Evolutionary conservation across 2,888 invertebrate species (phyloP), one percentile per base, ranked within the genome.

Genomic region (Synergus itoensis): DNA sequence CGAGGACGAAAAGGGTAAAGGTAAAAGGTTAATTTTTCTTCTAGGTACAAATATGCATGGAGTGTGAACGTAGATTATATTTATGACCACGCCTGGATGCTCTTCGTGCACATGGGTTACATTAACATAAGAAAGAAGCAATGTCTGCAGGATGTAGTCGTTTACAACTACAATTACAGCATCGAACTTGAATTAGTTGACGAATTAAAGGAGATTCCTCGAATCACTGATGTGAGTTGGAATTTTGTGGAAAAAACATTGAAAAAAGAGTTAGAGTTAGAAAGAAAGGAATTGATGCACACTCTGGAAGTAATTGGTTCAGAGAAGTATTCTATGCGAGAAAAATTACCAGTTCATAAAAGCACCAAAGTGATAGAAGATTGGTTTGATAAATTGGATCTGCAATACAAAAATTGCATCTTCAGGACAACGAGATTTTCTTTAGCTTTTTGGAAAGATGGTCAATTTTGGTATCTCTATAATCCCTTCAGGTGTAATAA

Each of bases 151-250:
- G 91, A 91, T 67, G 79, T 91, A 1, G 86, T 90, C 2, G 89
- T 91, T 7, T 91, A 90, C 82, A 91, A 91, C 84, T 91, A 90
- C 84, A 90, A 88, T 64, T 91, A 90, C 80, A 87, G 85, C 79
- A 85, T 91, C 4, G 91, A 91, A 77, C 65, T 91, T 14, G 86
- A 90, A 76, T 77, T 90, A n/a, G 77, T 90, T 3, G 84, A 86
- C 5, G 89, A 89, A 73, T 21, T 88, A 28, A 85, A 84, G 65
- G 83, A 87, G 28, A 75, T 86, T 0, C 84, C 85, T 0, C 77
- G 80, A 5, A 76, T 85, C 0, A 57, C 64, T 4, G 75, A 69
- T 0, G 77, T 84, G 0, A 21, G 73, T 8, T 86, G 82, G 78
- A 77, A 85, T 16, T 89, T 84, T 79, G 65, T 83, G 16, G 91